Evolutionary conservation across 2,113 vertebrate genomes (phyloP), one percentile per base, ranked within the genome.

Genomic region (Seriola aureovittata): DNA sequence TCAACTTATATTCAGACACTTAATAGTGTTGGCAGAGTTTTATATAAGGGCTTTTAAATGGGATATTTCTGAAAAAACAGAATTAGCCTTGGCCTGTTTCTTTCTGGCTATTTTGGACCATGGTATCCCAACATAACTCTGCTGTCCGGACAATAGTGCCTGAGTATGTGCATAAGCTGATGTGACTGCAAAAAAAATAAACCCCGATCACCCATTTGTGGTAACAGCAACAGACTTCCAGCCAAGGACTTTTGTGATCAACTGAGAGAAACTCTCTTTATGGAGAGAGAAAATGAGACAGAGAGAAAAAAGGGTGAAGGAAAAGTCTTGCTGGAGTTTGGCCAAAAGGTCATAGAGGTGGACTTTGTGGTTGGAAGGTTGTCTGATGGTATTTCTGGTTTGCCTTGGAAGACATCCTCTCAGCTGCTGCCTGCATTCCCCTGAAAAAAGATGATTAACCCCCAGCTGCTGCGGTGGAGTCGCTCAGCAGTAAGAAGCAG

Each of bases 111-210:
- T 76, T 78, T 74, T 78, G 36, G 64, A 77, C 29, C 0, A 32
- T 4, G 55, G 40, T 46, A 21, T 86, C 55, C 44, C n/a, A 17
- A 14, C 64, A 54, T 68, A 29, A 32, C 54, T 57, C 68, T 21
- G 50, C 23, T 29, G 3, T 65, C 34, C 44, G 23, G 54, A 79
- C 70, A 86, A 69, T 29, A 32, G 62, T 5, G 57, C 68, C 69
- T 65, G 63, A 84, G 58, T 78, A 69, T 12, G 55, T 54, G 62
- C 71, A 58, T 74, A 48, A 85, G 76, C 78, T 16, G 48, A 77
- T 62, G 84, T 11, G 52, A 71, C 16, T 62, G 75, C 80, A 86
- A 80, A 75, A 29, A 60, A 83, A 82, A 83, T 60, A 62, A 80
- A 81, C 57, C 63, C 40, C 29, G 62, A 82, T 75, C 29, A 58